phyloP scores from a whole-genome alignment of 2,888 invertebrate genomes.

The Polymixis lichenea region DNA sequence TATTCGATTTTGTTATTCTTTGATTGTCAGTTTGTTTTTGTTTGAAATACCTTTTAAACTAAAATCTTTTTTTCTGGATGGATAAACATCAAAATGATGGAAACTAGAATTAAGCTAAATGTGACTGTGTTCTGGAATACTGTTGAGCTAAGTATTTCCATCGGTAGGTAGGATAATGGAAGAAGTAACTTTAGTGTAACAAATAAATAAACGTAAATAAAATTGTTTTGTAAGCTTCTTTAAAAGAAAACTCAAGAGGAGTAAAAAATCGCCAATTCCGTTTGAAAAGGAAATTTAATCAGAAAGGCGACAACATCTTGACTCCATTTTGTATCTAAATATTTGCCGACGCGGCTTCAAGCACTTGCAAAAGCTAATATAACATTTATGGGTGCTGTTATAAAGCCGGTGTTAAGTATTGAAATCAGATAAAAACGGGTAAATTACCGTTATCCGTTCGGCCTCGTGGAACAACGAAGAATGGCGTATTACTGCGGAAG shows the following conservation, averaged over 20 bases:
- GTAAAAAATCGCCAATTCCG: neutral
- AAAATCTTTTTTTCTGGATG: neutral
- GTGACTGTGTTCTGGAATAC: neutral
- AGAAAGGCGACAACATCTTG: neutral
- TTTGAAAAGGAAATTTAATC: slow-evolving; percentile 23
- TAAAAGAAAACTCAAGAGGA: neutral
- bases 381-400: slow-evolving; percentile 52
- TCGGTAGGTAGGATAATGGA: neutral
- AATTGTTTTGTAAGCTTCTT: neutral
- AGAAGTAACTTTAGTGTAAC: neutral
- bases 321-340: slow-evolving; percentile 11
- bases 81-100: neutral
- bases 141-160: neutral
- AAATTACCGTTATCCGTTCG: slow-evolving; percentile 54
- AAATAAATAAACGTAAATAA: neutral
- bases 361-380: slow-evolving; percentile 47
- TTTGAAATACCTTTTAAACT: slow-evolving; percentile 9
- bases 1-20: slow-evolving; percentile 22
- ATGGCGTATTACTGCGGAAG: slow-evolving; percentile 26
- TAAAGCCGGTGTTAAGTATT: slow-evolving; percentile 54
- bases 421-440: slow-evolving; percentile 56
- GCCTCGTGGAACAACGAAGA: slow-evolving; percentile 37
- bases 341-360: neutral
- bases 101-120: neutral
- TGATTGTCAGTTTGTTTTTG: slow-evolving; percentile 5